These are phyloP conservation scores for Morpho deidamia DNA, from an alignment of 2,888 invertebrate species.

Conservation along the genomic window DNA sequence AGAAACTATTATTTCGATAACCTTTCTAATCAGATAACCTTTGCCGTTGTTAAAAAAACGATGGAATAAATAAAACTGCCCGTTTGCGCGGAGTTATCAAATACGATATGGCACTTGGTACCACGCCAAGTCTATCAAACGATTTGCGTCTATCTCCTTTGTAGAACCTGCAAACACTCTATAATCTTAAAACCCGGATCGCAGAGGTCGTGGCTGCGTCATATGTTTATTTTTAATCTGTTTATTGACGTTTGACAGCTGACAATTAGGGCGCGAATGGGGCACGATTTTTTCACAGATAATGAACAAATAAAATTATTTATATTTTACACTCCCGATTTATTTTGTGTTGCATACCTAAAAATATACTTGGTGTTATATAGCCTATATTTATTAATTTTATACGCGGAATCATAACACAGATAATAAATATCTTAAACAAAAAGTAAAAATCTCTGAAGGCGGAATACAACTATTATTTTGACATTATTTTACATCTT, in stretches of 20 bases:
- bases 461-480: too few species aligned
- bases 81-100: conserved; percentile 2
- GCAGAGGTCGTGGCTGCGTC: conserved; percentile 5
- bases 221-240: conserved; percentile 22
- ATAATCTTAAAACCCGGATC: conserved; percentile 10
- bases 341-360: too few species aligned
- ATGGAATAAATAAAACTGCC: neutral
- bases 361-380: too few species aligned
- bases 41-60: too few species aligned
- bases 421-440: too few species aligned
- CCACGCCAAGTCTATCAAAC: conserved; percentile 20
- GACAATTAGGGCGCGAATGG: conserved; percentile 19
- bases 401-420: too few species aligned
- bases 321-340: too few species aligned
- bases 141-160: conserved; percentile 13
- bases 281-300: conserved; percentile 7
- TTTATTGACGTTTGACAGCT: conserved; percentile 22
- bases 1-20: too few species aligned
- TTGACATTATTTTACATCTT: too few species aligned
- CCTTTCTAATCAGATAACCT: too few species aligned
- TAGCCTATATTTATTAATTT: too few species aligned
- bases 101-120: conserved; percentile 9
- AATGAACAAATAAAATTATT: neutral
- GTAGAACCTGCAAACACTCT: conserved; percentile 9
- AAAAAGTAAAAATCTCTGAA: too few species aligned